Percentiles rank a stretch among this genome's conserved stretches.
Conservation (phyloP, 2,113 vertebrate genomes). For the Zosterops lateralis region DNA sequence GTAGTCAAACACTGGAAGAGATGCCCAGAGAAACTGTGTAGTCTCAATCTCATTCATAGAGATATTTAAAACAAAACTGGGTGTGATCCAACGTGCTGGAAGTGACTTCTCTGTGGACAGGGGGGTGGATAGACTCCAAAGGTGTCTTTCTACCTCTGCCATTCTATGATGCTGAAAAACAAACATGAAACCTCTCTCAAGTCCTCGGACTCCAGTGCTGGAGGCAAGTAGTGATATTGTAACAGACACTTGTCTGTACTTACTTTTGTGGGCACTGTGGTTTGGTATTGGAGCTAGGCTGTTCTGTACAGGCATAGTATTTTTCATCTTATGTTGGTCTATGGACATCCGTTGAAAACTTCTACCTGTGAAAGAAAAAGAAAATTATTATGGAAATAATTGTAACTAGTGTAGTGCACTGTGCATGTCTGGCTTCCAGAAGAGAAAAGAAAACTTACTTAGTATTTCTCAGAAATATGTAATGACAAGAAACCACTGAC, state of each 20-base stretch:
- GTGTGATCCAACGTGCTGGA: background rate
- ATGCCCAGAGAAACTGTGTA: background rate
- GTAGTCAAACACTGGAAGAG: background rate
- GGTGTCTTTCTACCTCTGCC: background rate
- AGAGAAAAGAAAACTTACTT: background rate
- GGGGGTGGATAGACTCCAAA: background rate
- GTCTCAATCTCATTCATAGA: background rate
- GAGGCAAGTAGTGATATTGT: background rate
- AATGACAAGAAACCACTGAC: background rate
- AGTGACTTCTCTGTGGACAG: background rate
- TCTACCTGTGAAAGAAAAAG: constrained; percentile 65
- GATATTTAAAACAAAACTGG: background rate
- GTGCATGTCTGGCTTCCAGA: background rate
- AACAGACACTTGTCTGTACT: constrained; percentile 39
- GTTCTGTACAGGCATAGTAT: constrained; percentile 64
- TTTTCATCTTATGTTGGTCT: constrained; percentile 69
- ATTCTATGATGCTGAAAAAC: background rate
- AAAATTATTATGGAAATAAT: background rate
- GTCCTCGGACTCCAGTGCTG: accelerated
- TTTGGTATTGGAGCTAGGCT: constrained; percentile 76
- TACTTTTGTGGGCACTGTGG: constrained; percentile 80
- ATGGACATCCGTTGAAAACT: constrained; percentile 65
- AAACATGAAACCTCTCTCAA: background rate
- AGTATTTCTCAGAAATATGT: background rate
- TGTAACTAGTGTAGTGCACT: background rate